Conservation (phyloP, 1,140 invertebrate species). For the Papilio glaucus region DNA sequence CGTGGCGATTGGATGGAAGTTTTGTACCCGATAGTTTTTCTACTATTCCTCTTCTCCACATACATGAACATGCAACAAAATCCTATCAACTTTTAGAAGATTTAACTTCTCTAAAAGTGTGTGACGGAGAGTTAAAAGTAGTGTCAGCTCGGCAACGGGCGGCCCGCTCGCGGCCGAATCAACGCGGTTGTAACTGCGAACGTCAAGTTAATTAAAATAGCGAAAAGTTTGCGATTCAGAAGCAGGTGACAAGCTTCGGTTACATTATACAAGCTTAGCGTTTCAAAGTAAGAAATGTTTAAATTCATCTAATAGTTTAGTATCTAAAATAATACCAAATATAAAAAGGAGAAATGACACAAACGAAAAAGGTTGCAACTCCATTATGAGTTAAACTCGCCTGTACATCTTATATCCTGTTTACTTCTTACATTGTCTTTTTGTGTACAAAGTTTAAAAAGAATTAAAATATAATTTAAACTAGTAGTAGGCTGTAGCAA, state of each 20-base stretch:
- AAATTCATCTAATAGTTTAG: not conserved
- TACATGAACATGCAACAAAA: too few relatives aligned
- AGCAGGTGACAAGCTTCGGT: conserved; percentile 45
- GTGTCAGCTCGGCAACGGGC: conserved; percentile 40
- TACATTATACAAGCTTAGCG: conserved; percentile 45
- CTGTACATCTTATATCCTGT: too few relatives aligned
- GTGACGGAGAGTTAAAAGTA: conserved; percentile 46
- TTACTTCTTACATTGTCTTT: too few relatives aligned
- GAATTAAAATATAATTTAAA: too few relatives aligned
- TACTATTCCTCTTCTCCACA: too few relatives aligned
- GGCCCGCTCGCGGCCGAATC: conserved; percentile 61
- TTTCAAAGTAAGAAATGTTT: not conserved
- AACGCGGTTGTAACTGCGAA: conserved; percentile 73
- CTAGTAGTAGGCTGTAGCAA: too few relatives aligned
- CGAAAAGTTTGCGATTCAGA: conserved; percentile 79
- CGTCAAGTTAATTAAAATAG: conserved; percentile 81
- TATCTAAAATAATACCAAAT: not conserved
- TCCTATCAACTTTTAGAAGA: not conserved
- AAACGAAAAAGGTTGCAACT: too few relatives aligned
- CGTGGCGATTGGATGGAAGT: too few relatives aligned
- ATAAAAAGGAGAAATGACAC: not conserved
- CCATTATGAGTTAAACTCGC: too few relatives aligned
- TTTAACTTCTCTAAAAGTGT: not conserved
- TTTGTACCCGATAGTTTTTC: too few relatives aligned
- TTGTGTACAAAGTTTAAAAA: too few relatives aligned